Percentiles rank a stretch among this genome's conserved stretches.
Evolutionary conservation across 2,113 vertebrate species (phyloP).

Genomic region (Cichladusa arquata): DNA sequence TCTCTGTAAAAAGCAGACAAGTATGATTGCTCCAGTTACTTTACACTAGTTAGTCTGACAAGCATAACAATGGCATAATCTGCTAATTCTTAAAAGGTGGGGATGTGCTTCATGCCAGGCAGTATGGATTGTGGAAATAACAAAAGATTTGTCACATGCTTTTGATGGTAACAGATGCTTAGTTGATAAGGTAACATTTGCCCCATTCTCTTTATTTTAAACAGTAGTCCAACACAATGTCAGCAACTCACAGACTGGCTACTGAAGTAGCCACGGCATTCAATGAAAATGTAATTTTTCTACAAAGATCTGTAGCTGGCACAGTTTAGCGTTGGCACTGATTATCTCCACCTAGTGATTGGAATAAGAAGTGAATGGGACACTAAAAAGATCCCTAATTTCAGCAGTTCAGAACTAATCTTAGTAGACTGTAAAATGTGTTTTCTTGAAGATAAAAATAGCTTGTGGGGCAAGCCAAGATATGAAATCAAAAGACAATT

Average conservation of each 20-base stretch:
- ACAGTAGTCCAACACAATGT: not conserved
- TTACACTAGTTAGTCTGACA: not conserved
- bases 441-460: constrained; percentile 5
- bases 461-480: not conserved
- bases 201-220: not conserved
- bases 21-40: not conserved
- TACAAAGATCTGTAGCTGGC: not conserved
- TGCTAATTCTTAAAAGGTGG: not conserved
- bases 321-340: not conserved
- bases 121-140: not conserved
- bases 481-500: not conserved
- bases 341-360: not conserved
- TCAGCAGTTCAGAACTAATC: not conserved
- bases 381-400: not conserved
- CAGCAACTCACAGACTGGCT: not conserved
- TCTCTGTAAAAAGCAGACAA: not conserved
- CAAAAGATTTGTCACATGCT: not conserved
- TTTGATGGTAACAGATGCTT: not conserved
- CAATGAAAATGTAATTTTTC: not conserved
- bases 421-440: not conserved
- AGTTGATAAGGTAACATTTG: not conserved
- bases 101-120: not conserved
- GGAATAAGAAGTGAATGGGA: not conserved
- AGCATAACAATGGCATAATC: not conserved
- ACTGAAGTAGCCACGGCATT: not conserved